These are phyloP conservation scores for Tichodroma muraria DNA, from an alignment of 2,113 vertebrate species.

Conservation along the genomic window DNA sequence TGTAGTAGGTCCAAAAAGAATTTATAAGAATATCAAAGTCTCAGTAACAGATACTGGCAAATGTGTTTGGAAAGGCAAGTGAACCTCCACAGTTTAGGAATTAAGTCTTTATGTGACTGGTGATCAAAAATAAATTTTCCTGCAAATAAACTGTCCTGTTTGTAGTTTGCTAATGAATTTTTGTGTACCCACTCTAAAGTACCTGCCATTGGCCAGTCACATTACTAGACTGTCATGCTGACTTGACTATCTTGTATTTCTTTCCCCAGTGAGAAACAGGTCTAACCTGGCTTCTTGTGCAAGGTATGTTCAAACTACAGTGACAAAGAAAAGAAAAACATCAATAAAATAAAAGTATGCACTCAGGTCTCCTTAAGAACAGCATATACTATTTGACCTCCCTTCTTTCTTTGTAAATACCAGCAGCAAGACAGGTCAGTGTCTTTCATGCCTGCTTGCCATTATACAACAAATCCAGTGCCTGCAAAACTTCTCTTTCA, in stretches of 20 bases:
- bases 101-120: background rate
- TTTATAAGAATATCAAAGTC: background rate
- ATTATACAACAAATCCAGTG: background rate
- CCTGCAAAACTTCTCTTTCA: background rate
- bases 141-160: background rate
- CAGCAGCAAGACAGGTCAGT: background rate
- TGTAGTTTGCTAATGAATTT: background rate
- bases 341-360: background rate
- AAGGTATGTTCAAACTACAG: background rate
- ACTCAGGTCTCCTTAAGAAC: background rate
- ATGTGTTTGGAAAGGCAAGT: background rate
- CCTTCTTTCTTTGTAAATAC: background rate
- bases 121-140: background rate
- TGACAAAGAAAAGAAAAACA: background rate
- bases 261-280: background rate
- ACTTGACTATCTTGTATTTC: background rate
- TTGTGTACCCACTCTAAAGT: background rate
- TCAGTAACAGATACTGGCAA: background rate
- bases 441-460: background rate
- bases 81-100: background rate
- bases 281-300: background rate
- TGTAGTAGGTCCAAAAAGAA: background rate
- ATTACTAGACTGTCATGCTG: background rate
- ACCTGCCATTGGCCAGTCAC: background rate
- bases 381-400: background rate